Evolutionary conservation across 2,888 invertebrate species (phyloP).

Genomic region (Pegoplata infirma): DNA sequence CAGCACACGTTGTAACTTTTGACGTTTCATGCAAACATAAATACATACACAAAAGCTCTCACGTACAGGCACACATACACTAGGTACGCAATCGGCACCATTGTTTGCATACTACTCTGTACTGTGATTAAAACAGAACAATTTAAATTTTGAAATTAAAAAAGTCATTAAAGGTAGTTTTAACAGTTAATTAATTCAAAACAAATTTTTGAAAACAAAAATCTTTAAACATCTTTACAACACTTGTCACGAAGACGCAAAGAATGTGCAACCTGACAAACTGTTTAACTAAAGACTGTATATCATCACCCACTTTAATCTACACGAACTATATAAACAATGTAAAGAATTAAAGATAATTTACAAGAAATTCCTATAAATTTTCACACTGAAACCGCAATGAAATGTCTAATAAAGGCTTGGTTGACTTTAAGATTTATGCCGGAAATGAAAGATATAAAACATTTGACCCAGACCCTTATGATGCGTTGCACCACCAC

Average conservation of each 20-base stretch:
- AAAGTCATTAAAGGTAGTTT: background rate
- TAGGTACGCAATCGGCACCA: no score
- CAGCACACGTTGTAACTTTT: no score
- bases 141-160: no score
- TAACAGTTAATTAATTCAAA: background rate
- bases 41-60: no score
- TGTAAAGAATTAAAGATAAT: background rate
- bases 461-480: conserved; percentile 64
- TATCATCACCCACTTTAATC: background rate
- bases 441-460: conserved; percentile 64
- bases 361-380: background rate
- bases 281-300: background rate
- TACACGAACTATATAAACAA: conserved; percentile 16
- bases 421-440: conserved; percentile 41
- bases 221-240: background rate
- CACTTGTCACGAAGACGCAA: conserved; percentile 7
- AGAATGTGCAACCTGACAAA: background rate
- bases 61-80: no score
- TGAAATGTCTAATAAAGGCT: background rate
- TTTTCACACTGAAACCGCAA: background rate
- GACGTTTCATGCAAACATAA: no score
- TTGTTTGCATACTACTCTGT: no score
- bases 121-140: no score
- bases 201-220: background rate
- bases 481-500: conserved; percentile 19